Base-by-base conservation (phyloP, 2,797 vertebrate genomes). In the Ceyx erithaca region DNA sequence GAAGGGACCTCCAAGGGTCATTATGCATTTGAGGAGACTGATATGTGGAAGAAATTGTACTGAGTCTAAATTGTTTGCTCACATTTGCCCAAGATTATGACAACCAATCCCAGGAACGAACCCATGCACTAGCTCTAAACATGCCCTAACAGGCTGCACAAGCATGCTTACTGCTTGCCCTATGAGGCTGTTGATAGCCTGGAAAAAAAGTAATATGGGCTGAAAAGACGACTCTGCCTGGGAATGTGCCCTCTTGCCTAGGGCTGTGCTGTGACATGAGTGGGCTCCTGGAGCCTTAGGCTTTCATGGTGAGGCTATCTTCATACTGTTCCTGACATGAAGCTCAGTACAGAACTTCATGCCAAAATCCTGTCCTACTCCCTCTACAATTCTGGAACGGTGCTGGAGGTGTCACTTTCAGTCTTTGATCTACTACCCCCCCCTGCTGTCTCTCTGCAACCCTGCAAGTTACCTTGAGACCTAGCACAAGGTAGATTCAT, bases 11-110 rank as follows among this genome's bases (percentile, higher is more conserved):
- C 14, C 37, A 40, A 40, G 37, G 37, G 37, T 7, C 14, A 40
- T 7, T 19, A 31, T 4, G 1, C 3, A 35, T 52, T 62, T 72
- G 22, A 75, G 30, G 2, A 41, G 3, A 10, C 8, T 37, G 2
- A 51, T 48, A 51, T 0, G 0, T 18, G 26, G 8, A 82, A 2
- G 6, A 63, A 85, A 43, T 2, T 8, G 9, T 20, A 9, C 23
- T 25, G 1, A 31, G 4, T 48, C 41, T 68, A 43, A 90, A 67
- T 7, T 57, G 48, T 20, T 31, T 46, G 16, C 21, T 61, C 37
- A 25, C 16, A 3, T 46, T 85, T 87, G 3, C 14, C 22, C 25
- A 40, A 69, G 54, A 66, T 6, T 20, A 46, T 12, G 22, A 45
- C 40, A 68, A 61, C 21, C 37, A 71, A 25, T 8, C 3, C 31